A percentile compares a stretch with the other conserved stretches of the same genome.
These are phyloP conservation scores for Polylopha cassiicola DNA, from an alignment of 2,888 invertebrate species.

Conservation along the genomic window DNA sequence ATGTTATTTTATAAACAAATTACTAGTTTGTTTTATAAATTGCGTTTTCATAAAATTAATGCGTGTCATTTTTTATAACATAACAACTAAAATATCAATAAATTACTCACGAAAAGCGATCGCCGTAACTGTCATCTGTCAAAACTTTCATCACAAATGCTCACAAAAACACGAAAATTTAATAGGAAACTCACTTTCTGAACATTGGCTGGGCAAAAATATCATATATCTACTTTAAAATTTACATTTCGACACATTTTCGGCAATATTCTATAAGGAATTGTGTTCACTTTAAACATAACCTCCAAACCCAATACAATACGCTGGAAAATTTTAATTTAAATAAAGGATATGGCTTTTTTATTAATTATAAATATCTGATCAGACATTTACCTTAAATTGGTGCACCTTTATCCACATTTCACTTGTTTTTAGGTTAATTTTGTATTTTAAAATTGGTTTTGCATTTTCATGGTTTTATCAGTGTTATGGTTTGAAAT, in stretches of 20 bases:
- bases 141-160: constrained; percentile 71
- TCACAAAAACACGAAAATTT: constrained; percentile 58
- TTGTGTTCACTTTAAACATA: constrained; percentile 42
- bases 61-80: constrained; percentile 22
- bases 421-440: too few species aligned
- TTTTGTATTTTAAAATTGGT: too few species aligned
- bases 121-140: constrained; percentile 68
- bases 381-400: too few species aligned
- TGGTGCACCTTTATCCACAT: too few species aligned
- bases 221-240: constrained; percentile 36
- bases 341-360: constrained; percentile 1
- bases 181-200: constrained; percentile 37
- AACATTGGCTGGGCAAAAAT: constrained; percentile 29
- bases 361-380: neutral
- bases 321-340: neutral
- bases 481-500: too few species aligned
- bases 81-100: neutral
- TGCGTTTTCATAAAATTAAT: too few species aligned
- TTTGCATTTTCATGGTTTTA: too few species aligned
- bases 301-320: constrained; percentile 47
- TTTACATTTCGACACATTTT: constrained; percentile 41
- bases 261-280: constrained; percentile 65
- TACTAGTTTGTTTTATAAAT: too few species aligned
- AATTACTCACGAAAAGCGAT: constrained; percentile 46
- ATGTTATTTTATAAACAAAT: too few species aligned